Evolutionary conservation across 2,888 invertebrate species (phyloP).

Genomic region (Sarcophaga variegata): DNA sequence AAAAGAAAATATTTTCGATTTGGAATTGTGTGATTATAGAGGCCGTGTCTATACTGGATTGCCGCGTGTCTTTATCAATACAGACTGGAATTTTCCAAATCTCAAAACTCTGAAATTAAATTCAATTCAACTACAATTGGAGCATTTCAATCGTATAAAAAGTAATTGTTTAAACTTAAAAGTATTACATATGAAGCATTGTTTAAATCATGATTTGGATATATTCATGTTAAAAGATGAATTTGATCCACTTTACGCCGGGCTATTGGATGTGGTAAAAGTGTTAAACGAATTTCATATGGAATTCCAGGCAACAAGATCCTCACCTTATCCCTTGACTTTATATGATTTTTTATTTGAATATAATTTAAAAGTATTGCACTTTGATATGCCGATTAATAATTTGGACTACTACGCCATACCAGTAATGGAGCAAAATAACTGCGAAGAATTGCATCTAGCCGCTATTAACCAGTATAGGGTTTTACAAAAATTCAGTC

Average conservation of each 20-base stretch:
- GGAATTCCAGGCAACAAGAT: background rate
- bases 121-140: background rate
- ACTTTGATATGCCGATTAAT: constrained; percentile 17
- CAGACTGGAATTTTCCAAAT: constrained; percentile 28
- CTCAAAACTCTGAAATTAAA: background rate
- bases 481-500: constrained; percentile 15
- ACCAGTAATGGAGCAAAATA: background rate
- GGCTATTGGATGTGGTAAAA: background rate
- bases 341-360: constrained; percentile 19
- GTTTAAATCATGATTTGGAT: background rate
- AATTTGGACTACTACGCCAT: constrained; percentile 24
- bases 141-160: constrained; percentile 16
- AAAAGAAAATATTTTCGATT: constrained; percentile 23
- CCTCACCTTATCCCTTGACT: constrained; percentile 1
- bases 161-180: constrained; percentile 30
- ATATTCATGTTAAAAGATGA: constrained; percentile 25
- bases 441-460: constrained; percentile 20
- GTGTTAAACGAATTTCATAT: constrained; percentile 18
- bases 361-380: constrained; percentile 16
- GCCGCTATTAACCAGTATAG: constrained; percentile 12
- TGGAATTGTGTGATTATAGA: constrained; percentile 29
- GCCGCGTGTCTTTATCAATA: background rate
- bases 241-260: background rate
- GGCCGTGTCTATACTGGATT: background rate
- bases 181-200: constrained; percentile 18